phyloP scores from a whole-genome alignment of 2,113 vertebrate species.

The Urocitellus parryii region DNA sequence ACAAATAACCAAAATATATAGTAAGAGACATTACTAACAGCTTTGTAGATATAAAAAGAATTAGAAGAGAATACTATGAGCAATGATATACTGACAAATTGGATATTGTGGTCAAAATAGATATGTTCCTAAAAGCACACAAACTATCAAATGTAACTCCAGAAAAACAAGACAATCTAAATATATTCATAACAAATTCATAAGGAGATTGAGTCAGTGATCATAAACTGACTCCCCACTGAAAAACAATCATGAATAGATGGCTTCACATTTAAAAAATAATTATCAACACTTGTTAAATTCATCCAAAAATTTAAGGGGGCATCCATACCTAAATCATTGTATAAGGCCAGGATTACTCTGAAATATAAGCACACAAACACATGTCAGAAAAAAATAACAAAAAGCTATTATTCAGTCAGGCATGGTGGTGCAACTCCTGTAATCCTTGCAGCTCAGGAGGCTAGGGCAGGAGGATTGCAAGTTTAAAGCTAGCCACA shows the following conservation, averaged over 20 bases:
- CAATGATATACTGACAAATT: not conserved
- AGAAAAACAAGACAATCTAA: not conserved
- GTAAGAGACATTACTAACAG: not conserved
- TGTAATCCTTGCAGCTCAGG: no score
- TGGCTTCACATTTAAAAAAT: not conserved
- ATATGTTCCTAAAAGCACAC: not conserved
- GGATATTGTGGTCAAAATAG: not conserved
- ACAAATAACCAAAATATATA: not conserved
- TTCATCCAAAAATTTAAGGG: not conserved
- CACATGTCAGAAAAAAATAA: not conserved
- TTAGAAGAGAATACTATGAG: not conserved
- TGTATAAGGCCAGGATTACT: not conserved
- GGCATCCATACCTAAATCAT: not conserved
- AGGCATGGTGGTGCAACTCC: no score
- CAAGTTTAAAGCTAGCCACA: no score
- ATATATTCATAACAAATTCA: not conserved
- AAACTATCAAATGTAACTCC: not conserved
- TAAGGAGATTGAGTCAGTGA: not conserved
- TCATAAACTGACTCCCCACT: not conserved
- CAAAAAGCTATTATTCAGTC: not conserved
- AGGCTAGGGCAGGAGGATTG: no score
- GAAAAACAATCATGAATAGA: not conserved
- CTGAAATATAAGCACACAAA: not conserved
- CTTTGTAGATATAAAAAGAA: not conserved
- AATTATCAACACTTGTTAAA: not conserved